phyloP scores from a whole-genome alignment of 2,113 vertebrate species.

The Thymallus thymallus region DNA sequence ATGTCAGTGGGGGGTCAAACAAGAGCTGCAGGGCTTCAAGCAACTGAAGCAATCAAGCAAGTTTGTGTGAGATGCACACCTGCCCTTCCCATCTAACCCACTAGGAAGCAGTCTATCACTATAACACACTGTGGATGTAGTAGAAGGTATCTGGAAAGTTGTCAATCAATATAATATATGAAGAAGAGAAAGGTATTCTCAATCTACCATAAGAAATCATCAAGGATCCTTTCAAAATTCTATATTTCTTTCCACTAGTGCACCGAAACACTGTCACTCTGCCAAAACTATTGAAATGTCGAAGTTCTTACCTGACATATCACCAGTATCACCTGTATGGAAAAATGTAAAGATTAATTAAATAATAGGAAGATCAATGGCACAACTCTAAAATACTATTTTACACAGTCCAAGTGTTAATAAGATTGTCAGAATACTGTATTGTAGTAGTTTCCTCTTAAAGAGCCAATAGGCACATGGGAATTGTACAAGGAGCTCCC shows the following conservation, averaged over 20 bases:
- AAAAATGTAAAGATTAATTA: constrained; percentile 32
- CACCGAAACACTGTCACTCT: too few relatives aligned
- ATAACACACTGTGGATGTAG: not conserved
- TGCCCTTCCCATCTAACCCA: constrained; percentile 24
- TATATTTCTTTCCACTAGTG: too few relatives aligned
- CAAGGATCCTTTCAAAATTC: not conserved
- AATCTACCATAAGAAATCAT: not conserved
- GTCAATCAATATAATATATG: not conserved
- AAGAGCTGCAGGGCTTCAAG: not conserved
- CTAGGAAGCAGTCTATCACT: constrained; percentile 53
- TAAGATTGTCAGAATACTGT: too few relatives aligned
- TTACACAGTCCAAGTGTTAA: too few relatives aligned
- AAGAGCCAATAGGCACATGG: not conserved
- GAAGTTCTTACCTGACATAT: constrained; percentile 90
- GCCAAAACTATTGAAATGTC: not conserved
- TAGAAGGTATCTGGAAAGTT: not conserved
- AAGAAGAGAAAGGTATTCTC: not conserved
- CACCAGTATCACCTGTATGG: constrained; percentile 91
- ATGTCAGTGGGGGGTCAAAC: not conserved
- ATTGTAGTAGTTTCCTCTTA: too few relatives aligned
- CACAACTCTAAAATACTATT: not conserved
- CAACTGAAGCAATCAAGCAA: not conserved
- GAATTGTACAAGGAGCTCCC: not conserved
- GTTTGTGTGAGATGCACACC: constrained; percentile 6
- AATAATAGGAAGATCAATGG: constrained; percentile 9